Base-by-base conservation (phyloP, 2,113 vertebrate species). In the Scartelaos histophorus region DNA sequence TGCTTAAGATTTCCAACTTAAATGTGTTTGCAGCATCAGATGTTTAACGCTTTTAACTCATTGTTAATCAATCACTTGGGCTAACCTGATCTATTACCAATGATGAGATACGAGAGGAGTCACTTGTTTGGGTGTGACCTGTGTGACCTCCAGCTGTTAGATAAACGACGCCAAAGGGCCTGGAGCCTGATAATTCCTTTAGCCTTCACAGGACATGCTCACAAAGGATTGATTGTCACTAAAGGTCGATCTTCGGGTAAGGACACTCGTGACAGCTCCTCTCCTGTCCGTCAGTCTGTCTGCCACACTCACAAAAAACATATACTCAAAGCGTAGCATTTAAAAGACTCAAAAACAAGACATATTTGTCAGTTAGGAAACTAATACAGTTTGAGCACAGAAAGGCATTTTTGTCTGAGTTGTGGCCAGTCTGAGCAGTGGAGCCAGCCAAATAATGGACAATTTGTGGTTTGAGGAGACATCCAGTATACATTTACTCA, bases 171-270 rank as follows among this genome's bases (percentile, higher is more conserved):
- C 84, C 84, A 82, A 68, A 61, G 57, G 73, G 43, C 75, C 80
- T 43, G 73, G 12, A 81, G 78, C 71, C 69, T 87, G 78, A 80
- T 88, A 81, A 85, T 87, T 88, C 81, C 85, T 88, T 87, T 78
- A 79, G 87, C 74, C 76, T 86, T 79, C 69, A 69, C 74, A 79
- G 84, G 53, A 79, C 84, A 76, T 56, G 60, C 81, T 64, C 77
- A 89, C 83, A 90, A 85, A 82, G 79, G 83, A 87, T 65, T 85
- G 85, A 88, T 87, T 90, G 87, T 87, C 75, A 82, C 67, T 60
- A 79, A 87, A 90, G 89, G 90, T 90, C 82, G 82, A 67, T 66
- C 66, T 35, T 19, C 17, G 78, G 85, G 49, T 80, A 73, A 90
- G 69, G 80, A 47, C 82, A 78, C 80, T 81, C 74, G 73, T 88